Base-by-base conservation (phyloP, 2,888 invertebrate genomes). In the Lasioglossum oenotherae region DNA sequence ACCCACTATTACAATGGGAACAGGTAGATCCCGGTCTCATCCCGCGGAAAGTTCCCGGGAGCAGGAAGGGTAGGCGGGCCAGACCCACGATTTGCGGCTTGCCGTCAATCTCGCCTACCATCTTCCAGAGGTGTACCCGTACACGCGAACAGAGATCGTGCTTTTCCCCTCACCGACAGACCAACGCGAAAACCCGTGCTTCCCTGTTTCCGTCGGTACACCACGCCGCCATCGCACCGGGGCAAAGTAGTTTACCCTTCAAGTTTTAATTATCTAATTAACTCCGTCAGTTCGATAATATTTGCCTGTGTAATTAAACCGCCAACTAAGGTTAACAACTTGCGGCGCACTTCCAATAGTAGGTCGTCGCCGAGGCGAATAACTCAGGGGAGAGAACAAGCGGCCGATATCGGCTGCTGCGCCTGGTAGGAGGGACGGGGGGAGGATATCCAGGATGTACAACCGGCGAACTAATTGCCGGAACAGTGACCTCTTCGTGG, bases 221-320 rank as follows among this genome's bases (percentile, higher is more conserved):
- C 78, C 78, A 35, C 31, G 64, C 64, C 64, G 64, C 31, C 31
- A 3, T 19, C 64, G 19, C 8, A 31, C n/a, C 27, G 46, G 3
- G 74, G 87, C 85, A 91, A 91, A 92, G 92, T 91, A 89, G 90
- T 92, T 92, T 91, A 92, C 89, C 89, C 88, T 91, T 90, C 91
- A 92, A 93, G 93, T 93, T 93, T 93, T 92, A 93, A 93, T 93
- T 92, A 92, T 93, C 93, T 92, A 92, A 93, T 93, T 93, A 93
- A 93, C 92, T 92, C 87, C 84, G 89, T 83, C 88, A 89, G 91
- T 91, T 93, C 93, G 92, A 93, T 93, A 93, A 93, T 93, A 93
- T 93, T 93, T 93, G 91, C 92, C 88, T 88, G 89, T 91, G 91
- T 91, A 93, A 92, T 92, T 93, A 92, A 93, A 93, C 91, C 90